These are phyloP conservation scores for Hippasteria phrygiana DNA, from an alignment of 53 echinoderm and acorn worm genomes.

Conservation along the genomic window DNA sequence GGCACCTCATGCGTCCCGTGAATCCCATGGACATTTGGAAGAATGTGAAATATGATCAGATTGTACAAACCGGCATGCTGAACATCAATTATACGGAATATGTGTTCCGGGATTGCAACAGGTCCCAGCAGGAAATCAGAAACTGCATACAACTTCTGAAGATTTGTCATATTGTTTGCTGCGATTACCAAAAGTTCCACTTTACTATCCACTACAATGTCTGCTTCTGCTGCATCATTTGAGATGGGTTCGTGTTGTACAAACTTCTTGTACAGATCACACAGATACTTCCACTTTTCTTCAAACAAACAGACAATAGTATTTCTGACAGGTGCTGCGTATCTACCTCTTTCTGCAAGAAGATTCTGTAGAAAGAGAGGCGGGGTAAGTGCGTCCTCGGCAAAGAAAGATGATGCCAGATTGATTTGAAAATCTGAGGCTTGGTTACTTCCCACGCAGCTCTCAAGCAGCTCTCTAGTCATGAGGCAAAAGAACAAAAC, in stretches of 20 bases:
- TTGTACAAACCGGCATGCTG: constrained; percentile 27
- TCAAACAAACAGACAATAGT: constrained; percentile 2
- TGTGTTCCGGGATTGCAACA: constrained; percentile 25
- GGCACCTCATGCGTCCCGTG: constrained; percentile 35
- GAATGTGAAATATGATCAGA: constrained; percentile 33
- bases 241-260: neutral
- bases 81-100: constrained; percentile 33
- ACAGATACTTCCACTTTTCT: constrained; percentile 31
- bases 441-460: neutral
- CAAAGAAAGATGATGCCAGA: constrained; percentile 8
- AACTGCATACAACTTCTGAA: constrained; percentile 32
- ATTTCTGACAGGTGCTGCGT: constrained; percentile 29
- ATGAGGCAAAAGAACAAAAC: constrained; percentile 45
- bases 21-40: constrained; percentile 38
- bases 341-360: constrained; percentile 28
- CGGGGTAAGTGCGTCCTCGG: neutral
- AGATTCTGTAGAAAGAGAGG: constrained; percentile 11
- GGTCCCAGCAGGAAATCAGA: constrained; percentile 41
- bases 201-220: neutral
- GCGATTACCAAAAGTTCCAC: neutral
- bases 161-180: neutral
- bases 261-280: constrained; percentile 22
- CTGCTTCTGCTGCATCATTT: neutral
- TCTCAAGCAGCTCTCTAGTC: constrained; percentile 20
- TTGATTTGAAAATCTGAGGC: constrained; percentile 23